Evolutionary conservation across 2,797 vertebrate genomes (phyloP), one percentile per base, ranked within the genome.

Genomic region (Sparidentex hasta): DNA sequence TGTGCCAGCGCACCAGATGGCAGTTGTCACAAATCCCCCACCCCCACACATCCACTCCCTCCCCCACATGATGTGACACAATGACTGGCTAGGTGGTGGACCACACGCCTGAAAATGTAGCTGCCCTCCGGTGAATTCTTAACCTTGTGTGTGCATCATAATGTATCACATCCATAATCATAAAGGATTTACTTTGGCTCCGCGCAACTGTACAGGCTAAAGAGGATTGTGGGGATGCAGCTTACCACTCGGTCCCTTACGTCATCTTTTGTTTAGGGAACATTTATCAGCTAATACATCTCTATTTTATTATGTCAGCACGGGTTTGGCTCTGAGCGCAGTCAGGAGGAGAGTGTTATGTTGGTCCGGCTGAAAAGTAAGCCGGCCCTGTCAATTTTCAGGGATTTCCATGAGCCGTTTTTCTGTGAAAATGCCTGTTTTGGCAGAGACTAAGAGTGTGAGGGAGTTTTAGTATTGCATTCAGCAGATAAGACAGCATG

Each of bases 1-100:
- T 88, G 74, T 90, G 87, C 84, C 80, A 80, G 84, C 46, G 38
- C 87, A 90, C 87, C 93, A 93, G 91, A 93, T 93, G 92, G 94
- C 89, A 86, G 78, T 81, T 93, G 90, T 90, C 81, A 89, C 78
- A 91, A 91, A 93, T 91, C 88, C 85, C 81, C 83, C 50, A 51
- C 78, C 83, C 85, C 73, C 84, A 83, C 76, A 74, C 66, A 84
- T 66, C 56, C 71, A 66, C 71, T 74, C 62, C 81, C 80, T 84
- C 85, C 84, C 76, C 63, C 78, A 73, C 65, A 65, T 82, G 85
- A 90, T 67, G 74, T 84, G 86, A 86, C 82, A 92, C 76, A 87
- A 80, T 88, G 69, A 82, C 87, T 85, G 61, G n/a, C 64, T 71
- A 79, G 87, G 75, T 84, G 78, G 82, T 71, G 81, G 66, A 87